phyloP scores from a whole-genome alignment of 92 coral and sea anemone species.

The Porites evermanni region DNA sequence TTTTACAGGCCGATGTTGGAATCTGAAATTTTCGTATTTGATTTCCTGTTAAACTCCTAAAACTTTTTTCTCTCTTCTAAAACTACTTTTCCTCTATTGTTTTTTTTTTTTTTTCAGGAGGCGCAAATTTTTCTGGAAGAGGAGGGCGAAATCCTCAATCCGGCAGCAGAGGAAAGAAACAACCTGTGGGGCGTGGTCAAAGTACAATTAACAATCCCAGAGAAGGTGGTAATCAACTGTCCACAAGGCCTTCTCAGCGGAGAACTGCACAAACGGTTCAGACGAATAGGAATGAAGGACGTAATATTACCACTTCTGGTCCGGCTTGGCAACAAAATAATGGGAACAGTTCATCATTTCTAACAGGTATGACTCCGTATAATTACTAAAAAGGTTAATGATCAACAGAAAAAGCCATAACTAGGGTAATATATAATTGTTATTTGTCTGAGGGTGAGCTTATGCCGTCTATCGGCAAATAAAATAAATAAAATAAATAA shows the following conservation, averaged over 20 bases:
- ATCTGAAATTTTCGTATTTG: no score
- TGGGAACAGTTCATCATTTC: not conserved
- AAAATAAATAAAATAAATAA: no score
- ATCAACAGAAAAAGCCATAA: no score
- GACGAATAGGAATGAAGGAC: constrained; percentile 14
- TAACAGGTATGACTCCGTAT: not conserved
- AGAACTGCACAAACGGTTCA: constrained; percentile 4
- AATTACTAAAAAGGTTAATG: no score
- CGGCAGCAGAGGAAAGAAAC: constrained; percentile 25
- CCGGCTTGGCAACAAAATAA: constrained; percentile 28
- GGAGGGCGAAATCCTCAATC: constrained; percentile 22
- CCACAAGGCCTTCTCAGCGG: constrained; percentile 18
- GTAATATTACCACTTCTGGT: constrained; percentile 1
- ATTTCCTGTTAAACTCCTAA: no score
- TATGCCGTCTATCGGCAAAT: not conserved
- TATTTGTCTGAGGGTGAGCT: no score
- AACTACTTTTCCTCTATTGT: not conserved
- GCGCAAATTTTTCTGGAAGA: constrained; percentile 24
- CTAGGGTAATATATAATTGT: not conserved
- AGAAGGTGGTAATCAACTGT: constrained; percentile 12
- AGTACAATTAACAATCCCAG: constrained; percentile 1
- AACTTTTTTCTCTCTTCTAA: no score
- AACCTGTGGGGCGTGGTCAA: constrained; percentile 27
- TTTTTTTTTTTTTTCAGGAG: not conserved
- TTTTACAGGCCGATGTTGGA: no score